Evolutionary conservation across 2,113 vertebrate species (phyloP), one percentile per base, ranked within the genome.

Genomic region (Eurypyga helias): DNA sequence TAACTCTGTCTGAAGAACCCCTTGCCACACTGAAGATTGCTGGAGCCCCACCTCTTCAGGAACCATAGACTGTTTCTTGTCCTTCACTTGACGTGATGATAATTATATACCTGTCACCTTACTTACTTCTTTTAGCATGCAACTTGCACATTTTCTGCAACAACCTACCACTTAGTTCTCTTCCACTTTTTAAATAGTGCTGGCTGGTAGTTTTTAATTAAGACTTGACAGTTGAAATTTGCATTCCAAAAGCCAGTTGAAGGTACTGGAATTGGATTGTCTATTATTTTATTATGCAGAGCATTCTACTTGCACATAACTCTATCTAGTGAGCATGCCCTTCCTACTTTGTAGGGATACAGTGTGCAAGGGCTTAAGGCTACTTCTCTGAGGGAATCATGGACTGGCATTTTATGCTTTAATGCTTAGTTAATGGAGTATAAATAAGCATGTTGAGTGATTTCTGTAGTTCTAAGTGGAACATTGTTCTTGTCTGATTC

Each of bases 191-290:
- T 97, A 98, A 98, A 98, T 97, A 98, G 70, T 98, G 97, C 98
- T 98, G 98, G 98, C 97, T 98, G 92, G 96, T 97, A 96, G 87
- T 97, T 98, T 98, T 98, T 98, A 98, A 98, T 98, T 98, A 98
- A 97, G 95, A 94, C 91, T 93, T 98, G 98, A 98, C 98, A 98
- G 97, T 85, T 96, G 80, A 97, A 98, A 98, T 98, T 98, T 98
- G 98, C 98, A 98, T 98, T 98, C 98, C 86, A 98, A 98, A 98
- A 98, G 98, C 96, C 82, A 96, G 31, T 29, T 93, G 92, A 98
- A 95, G 94, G 91, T 93, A 43, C 41, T 94, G 87, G 93, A 92
- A 96, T 94, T 90, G 80, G 87, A 92, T 96, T 96, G 76, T 93
- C 85, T 97, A 21, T 86, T 97, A 58, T 93, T 96, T 96, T 79